Evolutionary conservation across 2,888 invertebrate genomes (phyloP).

Genomic region (Sminthurides aquaticus): DNA sequence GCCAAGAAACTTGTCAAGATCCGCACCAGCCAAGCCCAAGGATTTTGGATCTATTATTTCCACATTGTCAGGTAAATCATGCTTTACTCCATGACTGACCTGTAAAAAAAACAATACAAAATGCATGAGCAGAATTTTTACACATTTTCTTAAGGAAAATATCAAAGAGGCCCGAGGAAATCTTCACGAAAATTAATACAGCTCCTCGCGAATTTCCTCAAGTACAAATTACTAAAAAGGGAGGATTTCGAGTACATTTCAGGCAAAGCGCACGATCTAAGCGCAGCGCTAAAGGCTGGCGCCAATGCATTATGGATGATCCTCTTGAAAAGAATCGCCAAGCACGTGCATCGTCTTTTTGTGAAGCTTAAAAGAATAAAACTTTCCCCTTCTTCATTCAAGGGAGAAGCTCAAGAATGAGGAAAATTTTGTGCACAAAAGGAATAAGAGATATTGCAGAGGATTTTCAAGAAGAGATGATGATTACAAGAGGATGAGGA

Average conservation of each 20-base stretch:
- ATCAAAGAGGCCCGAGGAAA: not conserved
- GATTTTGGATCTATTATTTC: slow-evolving; percentile 42
- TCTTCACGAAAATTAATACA: not conserved
- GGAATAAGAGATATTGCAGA: not conserved
- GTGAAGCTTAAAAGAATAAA: not conserved
- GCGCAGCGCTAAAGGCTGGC: no score
- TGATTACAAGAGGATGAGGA: not conserved
- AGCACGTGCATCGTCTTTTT: not conserved
- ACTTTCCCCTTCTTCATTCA: not conserved
- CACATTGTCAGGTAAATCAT: slow-evolving; percentile 41
- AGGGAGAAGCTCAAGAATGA: not conserved
- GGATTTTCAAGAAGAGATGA: not conserved
- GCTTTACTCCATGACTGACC: slow-evolving; percentile 22
- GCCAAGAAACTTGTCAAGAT: slow-evolving; percentile 40
- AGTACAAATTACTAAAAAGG: not conserved
- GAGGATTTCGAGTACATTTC: not conserved
- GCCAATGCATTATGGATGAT: not conserved
- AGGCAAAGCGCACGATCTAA: no score
- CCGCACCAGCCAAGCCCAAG: slow-evolving; percentile 37
- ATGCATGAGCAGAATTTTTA: not conserved
- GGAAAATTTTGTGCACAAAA: not conserved
- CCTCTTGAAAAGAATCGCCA: not conserved
- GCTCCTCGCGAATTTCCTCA: not conserved
- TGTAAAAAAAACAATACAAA: slow-evolving; percentile 2
- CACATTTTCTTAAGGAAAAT: not conserved